Evolutionary conservation across 2,113 vertebrate genomes (phyloP).

Genomic region (Rutilus rutilus): DNA sequence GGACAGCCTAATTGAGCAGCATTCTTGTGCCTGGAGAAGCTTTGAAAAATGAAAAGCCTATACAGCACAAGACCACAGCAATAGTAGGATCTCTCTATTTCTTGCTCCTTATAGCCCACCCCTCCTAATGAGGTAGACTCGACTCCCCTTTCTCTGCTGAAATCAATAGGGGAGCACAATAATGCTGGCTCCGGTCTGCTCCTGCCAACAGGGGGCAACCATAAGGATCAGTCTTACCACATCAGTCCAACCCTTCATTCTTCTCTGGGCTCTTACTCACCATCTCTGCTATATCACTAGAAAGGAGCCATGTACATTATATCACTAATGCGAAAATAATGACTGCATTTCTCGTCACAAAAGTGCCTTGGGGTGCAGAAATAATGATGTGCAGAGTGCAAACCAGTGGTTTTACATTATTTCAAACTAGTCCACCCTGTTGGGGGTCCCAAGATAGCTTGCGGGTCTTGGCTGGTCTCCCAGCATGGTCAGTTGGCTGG

Average conservation of each 20-base stretch:
- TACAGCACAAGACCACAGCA: conserved; percentile 19
- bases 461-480: background rate
- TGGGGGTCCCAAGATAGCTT: background rate
- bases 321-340: conserved; percentile 8
- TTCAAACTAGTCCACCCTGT: background rate
- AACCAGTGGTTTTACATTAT: background rate
- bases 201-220: conserved; percentile 38
- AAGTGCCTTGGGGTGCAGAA: background rate
- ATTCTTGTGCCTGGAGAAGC: conserved; percentile 6
- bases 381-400: conserved; percentile 5
- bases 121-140: conserved; percentile 35
- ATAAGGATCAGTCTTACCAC: background rate
- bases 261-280: conserved; percentile 8
- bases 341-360: conserved; percentile 20
- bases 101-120: background rate
- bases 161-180: conserved; percentile 23
- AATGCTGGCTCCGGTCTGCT: conserved; percentile 1
- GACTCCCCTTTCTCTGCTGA: background rate
- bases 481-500: background rate
- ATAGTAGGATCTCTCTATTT: conserved; percentile 8
- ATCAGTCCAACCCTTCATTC: conserved; percentile 17
- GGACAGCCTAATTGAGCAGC: conserved; percentile 38
- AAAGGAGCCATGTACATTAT: background rate
- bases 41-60: conserved; percentile 21
- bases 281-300: background rate